Conservation (phyloP, 1,140 invertebrate species). For the Lordiphosa clarofinis region DNA sequence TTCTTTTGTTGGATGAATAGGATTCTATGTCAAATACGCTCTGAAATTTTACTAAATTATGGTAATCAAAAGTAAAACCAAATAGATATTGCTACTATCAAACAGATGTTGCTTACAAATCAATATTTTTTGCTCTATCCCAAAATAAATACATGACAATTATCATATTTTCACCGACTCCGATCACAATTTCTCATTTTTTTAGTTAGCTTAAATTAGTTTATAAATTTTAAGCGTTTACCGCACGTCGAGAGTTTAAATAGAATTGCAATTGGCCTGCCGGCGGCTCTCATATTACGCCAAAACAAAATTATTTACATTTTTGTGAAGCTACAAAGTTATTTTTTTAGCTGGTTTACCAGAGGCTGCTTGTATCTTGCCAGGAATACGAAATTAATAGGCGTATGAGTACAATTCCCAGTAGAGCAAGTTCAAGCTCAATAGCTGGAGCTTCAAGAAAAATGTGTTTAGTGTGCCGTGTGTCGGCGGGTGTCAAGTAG, state of each 20-base stretch:
- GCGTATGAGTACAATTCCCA: conserved; percentile 13
- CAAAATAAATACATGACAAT: no score
- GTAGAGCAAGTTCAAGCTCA: conserved; percentile 13
- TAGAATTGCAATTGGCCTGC: conserved; percentile 22
- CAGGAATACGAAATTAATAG: conserved; percentile 47
- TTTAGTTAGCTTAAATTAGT: no score
- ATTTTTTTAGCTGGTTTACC: conserved; percentile 63
- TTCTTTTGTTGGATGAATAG: no score
- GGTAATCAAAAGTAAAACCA: no score
- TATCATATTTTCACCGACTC: no score
- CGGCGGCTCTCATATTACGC: conserved; percentile 32
- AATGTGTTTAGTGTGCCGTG: background rate
- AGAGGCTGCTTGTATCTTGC: conserved; percentile 21
- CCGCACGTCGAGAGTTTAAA: background rate
- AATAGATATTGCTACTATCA: no score
- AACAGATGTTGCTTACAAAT: no score
- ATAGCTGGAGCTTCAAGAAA: no score
- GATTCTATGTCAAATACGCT: no score
- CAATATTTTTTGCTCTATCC: no score
- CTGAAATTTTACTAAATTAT: no score
- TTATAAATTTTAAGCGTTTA: background rate
- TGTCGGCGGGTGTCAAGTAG: conserved; percentile 18
- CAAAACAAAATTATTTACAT: conserved; percentile 51
- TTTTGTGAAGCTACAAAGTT: conserved; percentile 43
- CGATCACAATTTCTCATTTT: no score